Percentiles rank a stretch among this genome's conserved stretches.
phyloP scores from a whole-genome alignment of 2,797 vertebrate genomes.

The Aselliscus stoliczkanus region DNA sequence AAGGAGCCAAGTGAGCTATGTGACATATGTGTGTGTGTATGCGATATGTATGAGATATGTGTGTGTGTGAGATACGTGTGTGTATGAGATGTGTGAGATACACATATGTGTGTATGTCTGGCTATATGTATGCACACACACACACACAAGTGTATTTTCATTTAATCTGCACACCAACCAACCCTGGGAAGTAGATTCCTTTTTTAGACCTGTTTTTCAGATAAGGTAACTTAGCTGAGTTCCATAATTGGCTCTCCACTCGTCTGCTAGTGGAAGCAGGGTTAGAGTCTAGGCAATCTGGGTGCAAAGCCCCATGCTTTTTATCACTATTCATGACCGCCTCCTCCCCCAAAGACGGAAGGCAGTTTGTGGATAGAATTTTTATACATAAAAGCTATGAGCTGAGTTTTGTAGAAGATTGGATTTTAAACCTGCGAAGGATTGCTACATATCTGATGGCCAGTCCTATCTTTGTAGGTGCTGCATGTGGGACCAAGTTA shows the following conservation, averaged over 20 bases:
- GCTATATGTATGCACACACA: fast-evolving
- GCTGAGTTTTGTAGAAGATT: background rate
- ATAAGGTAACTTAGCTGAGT: background rate
- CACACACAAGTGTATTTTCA: background rate
- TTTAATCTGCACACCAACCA: background rate
- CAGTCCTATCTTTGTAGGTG: background rate
- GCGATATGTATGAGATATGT: background rate
- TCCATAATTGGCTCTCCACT: fast-evolving
- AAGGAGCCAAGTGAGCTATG: too few species aligned
- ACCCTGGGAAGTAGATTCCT: background rate
- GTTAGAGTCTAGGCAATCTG: background rate
- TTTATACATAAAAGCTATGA: too few species aligned
- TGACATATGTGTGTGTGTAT: background rate
- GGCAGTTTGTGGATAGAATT: too few species aligned
- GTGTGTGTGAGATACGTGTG: background rate
- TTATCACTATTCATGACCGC: background rate
- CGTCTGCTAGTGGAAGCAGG: background rate
- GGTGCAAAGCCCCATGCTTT: background rate
- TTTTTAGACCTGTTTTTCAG: background rate
- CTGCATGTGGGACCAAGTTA: background rate
- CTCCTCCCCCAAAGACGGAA: background rate
- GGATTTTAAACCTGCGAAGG: background rate
- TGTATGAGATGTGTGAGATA: too few species aligned
- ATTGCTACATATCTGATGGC: background rate
- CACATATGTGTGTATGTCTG: fast-evolving